Evolutionary conservation across 2,888 invertebrate genomes (phyloP).

Genomic region (Eremobia ochroleuca): DNA sequence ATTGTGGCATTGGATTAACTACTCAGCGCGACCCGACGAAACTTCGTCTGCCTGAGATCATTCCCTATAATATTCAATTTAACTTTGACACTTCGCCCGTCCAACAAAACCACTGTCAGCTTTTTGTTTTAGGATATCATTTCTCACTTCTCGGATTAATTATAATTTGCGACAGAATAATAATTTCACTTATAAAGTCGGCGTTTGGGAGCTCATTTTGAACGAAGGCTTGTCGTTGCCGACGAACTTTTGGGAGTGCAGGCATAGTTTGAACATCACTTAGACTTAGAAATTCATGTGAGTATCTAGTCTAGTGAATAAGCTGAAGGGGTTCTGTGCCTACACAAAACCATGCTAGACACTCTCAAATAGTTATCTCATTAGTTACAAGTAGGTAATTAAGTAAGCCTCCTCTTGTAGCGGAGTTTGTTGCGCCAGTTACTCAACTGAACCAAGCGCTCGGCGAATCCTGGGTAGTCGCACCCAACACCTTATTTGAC

Average conservation of each 20-base stretch:
- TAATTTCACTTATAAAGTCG: constrained; percentile 70
- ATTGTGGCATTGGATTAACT: constrained; percentile 90
- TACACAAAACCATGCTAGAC: neutral
- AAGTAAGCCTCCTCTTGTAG: too few species aligned
- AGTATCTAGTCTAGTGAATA: constrained; percentile 26
- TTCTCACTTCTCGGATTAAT: constrained; percentile 75
- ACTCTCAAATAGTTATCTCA: constrained; percentile 1
- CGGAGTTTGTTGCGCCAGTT: too few species aligned
- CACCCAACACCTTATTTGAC: too few species aligned
- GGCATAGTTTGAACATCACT: constrained; percentile 31
- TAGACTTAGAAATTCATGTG: constrained; percentile 31
- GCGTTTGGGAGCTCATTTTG: constrained; percentile 59
- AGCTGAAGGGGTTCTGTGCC: neutral
- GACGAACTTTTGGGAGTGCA: constrained; percentile 45
- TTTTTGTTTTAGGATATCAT: constrained; percentile 83
- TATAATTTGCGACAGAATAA: constrained; percentile 71
- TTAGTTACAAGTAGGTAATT: neutral
- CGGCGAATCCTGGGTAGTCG: too few species aligned
- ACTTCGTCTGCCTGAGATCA: constrained; percentile 86
- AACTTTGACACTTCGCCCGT: constrained; percentile 90
- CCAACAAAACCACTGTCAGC: constrained; percentile 86
- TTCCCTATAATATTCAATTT: constrained; percentile 91
- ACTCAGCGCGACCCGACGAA: constrained; percentile 84
- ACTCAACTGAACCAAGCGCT: too few species aligned
- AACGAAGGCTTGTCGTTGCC: constrained; percentile 46